Conservation (phyloP, 2,888 invertebrate genomes). For the Epistrophe eligans region DNA sequence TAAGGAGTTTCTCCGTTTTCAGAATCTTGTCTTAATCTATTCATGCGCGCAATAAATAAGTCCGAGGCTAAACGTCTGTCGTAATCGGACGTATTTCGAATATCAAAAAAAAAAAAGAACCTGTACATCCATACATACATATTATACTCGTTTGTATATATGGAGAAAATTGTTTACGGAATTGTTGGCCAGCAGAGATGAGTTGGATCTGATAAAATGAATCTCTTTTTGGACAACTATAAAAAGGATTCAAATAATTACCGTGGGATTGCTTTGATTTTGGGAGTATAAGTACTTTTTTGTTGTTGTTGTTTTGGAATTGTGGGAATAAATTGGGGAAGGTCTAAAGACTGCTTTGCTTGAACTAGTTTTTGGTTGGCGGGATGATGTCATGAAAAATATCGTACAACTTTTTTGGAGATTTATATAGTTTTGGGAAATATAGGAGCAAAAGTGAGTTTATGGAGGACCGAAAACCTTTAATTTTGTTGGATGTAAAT, state of each 20-base stretch:
- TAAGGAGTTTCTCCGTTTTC: constrained; percentile 73
- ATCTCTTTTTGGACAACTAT: constrained; percentile 21
- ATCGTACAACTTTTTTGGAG: neutral
- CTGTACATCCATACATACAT: neutral
- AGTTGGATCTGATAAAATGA: constrained; percentile 47
- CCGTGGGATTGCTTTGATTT: constrained; percentile 59
- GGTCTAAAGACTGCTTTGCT: constrained; percentile 16
- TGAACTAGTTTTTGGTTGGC: neutral
- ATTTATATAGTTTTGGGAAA: no score
- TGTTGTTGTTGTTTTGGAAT: neutral
- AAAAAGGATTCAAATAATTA: constrained; percentile 60
- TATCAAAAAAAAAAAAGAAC: neutral
- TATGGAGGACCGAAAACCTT: no score
- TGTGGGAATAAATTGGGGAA: constrained; percentile 30
- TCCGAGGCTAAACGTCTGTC: constrained; percentile 72
- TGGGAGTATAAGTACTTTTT: neutral
- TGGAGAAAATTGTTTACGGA: constrained; percentile 61
- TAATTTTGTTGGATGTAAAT: no score
- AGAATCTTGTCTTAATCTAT: constrained; percentile 72
- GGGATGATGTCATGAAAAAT: constrained; percentile 3
- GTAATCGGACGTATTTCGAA: constrained; percentile 58
- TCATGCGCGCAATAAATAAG: constrained; percentile 62
- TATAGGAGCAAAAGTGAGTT: no score
- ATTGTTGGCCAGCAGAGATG: constrained; percentile 57
- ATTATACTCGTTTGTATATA: constrained; percentile 10